Conservation (phyloP, 2,113 vertebrate species). For the Catagonus wagneri region DNA sequence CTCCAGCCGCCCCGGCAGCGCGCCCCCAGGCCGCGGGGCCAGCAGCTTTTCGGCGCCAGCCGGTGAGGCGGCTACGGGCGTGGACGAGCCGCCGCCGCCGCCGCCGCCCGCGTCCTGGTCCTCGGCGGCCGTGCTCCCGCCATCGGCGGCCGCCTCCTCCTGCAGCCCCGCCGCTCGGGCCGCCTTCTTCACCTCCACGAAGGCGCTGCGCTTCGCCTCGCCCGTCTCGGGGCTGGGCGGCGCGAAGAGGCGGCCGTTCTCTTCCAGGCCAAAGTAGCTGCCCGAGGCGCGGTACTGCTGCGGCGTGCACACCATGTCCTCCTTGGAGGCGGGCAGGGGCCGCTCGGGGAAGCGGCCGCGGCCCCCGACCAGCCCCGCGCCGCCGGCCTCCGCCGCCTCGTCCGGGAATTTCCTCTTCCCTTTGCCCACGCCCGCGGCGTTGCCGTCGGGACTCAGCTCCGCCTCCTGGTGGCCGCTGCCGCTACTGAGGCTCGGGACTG, state of each 20-base stretch:
- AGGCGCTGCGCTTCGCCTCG: constrained; percentile 95
- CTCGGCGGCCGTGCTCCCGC: constrained; percentile 60
- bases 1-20: constrained; percentile 80
- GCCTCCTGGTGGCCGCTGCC: constrained; percentile 73
- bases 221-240: constrained; percentile 89
- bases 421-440: constrained; percentile 63
- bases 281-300: constrained; percentile 93
- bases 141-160: constrained; percentile 69
- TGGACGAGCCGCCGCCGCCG: constrained; percentile 50
- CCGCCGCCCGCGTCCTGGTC: constrained; percentile 79
- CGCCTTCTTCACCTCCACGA: constrained; percentile 96
- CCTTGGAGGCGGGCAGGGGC: constrained; percentile 88
- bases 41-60: constrained; percentile 70
- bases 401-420: constrained; percentile 91
- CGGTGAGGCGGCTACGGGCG: constrained; percentile 56
- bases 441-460: constrained; percentile 77
- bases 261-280: constrained; percentile 92
- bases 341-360: constrained; percentile 76
- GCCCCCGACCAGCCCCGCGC: constrained; percentile 25
- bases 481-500: constrained; percentile 41
- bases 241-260: constrained; percentile 90
- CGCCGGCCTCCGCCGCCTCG: constrained; percentile 68
- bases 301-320: constrained; percentile 93
- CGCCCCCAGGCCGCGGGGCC: constrained; percentile 68
- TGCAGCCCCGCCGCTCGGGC: constrained; percentile 78